Evolutionary conservation across 2,888 invertebrate genomes (phyloP).

Genomic region (Athalia cordata): DNA sequence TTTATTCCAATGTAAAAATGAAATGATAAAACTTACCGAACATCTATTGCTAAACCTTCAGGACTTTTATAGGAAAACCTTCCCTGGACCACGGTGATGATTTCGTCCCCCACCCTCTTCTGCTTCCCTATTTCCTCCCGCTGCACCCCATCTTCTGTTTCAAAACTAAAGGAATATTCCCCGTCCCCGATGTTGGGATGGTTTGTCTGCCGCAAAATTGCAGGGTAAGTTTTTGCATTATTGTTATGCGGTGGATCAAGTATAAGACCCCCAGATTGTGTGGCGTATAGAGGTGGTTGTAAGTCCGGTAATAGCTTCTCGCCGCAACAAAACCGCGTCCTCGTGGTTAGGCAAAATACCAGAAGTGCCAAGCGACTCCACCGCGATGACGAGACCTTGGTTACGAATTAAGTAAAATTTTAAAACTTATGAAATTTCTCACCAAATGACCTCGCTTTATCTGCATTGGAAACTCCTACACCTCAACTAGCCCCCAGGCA

Average conservation of each 20-base stretch:
- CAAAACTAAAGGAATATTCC: constrained; percentile 37
- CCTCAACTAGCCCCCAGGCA: constrained; percentile 66
- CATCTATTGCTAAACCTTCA: constrained; percentile 68
- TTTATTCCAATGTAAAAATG: neutral
- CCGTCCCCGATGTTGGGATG: constrained; percentile 29
- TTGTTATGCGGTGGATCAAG: constrained; percentile 60
- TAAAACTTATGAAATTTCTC: too few species aligned
- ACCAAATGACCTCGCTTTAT: too few species aligned
- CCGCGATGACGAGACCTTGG: too few species aligned
- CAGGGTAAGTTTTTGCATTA: constrained; percentile 26
- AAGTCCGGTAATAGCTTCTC: neutral
- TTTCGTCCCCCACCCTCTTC: constrained; percentile 65
- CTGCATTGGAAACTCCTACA: too few species aligned
- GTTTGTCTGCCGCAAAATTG: constrained; percentile 12
- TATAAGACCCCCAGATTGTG: constrained; percentile 64
- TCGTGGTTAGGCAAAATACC: too few species aligned
- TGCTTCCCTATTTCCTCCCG: constrained; percentile 62
- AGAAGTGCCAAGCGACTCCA: too few species aligned
- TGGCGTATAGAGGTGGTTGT: constrained; percentile 63
- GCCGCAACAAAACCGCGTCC: too few species aligned
- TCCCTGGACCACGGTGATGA: constrained; percentile 65
- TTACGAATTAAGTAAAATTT: too few species aligned
- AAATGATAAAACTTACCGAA: constrained; percentile 61
- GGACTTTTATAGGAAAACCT: constrained; percentile 68
- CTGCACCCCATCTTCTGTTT: constrained; percentile 59